A percentile compares a stretch with the other conserved stretches of the same genome.
These are phyloP conservation scores for Diadumene lineata DNA, from an alignment of 92 coral and sea anemone species.

Conservation along the genomic window DNA sequence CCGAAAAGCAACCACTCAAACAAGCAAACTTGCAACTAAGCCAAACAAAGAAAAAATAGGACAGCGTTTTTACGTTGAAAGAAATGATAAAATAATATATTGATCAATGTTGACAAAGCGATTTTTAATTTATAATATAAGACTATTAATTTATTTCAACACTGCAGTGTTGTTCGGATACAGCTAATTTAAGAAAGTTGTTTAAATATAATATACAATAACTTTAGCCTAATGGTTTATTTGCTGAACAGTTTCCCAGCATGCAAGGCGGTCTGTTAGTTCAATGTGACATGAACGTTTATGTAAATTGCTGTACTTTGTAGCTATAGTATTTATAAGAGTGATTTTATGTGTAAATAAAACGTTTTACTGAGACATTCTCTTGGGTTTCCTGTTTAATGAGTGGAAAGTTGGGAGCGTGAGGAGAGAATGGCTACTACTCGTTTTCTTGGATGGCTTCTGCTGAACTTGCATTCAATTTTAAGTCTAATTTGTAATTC, in stretches of 20 bases:
- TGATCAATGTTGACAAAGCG: neutral
- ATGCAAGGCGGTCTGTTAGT: neutral
- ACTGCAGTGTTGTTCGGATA: neutral
- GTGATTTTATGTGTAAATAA: constrained; percentile 22
- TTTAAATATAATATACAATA: too few species aligned
- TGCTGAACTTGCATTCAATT: too few species aligned
- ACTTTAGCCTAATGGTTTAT: too few species aligned
- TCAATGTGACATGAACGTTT: neutral
- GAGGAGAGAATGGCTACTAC: too few species aligned
- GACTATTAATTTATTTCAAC: constrained; percentile 1
- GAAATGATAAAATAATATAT: neutral
- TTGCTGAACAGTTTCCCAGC: neutral
- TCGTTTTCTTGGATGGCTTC: too few species aligned
- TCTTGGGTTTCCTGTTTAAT: too few species aligned
- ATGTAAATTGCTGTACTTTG: neutral
- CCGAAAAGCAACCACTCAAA: too few species aligned
- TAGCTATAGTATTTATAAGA: constrained; percentile 26
- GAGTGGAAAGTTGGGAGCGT: too few species aligned
- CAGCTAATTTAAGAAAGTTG: neutral
- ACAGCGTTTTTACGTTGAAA: neutral
- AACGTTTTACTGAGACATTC: neutral
- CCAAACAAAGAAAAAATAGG: neutral
- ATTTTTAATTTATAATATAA: neutral
- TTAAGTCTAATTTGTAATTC: too few species aligned
- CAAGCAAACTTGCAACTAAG: too few species aligned